These are phyloP conservation scores for Megalopta genalis DNA, from an alignment of 1,140 invertebrate species.

Conservation along the genomic window DNA sequence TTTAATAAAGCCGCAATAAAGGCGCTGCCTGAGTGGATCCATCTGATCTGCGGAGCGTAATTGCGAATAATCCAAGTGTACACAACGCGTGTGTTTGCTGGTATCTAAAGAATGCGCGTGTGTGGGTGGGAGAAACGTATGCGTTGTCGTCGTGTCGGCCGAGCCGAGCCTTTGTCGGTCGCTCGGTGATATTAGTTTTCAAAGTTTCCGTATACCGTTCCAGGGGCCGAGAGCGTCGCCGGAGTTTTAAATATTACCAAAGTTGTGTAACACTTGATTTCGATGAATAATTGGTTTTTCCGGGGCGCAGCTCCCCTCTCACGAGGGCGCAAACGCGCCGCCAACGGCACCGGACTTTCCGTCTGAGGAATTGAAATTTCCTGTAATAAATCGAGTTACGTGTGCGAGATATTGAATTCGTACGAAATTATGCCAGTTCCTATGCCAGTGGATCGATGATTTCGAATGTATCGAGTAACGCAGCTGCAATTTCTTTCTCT, in stretches of 20 bases:
- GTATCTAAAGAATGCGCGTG: slow-evolving; percentile 32
- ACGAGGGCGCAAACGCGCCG: not conserved
- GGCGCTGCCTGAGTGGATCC: slow-evolving; percentile 37
- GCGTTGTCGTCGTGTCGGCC: slow-evolving; percentile 21
- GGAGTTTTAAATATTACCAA: slow-evolving; percentile 47
- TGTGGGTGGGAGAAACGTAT: slow-evolving; percentile 25
- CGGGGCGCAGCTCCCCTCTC: too few species aligned
- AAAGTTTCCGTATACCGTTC: slow-evolving; percentile 41
- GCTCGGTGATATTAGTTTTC: slow-evolving; percentile 45
- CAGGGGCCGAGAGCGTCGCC: slow-evolving; percentile 4
- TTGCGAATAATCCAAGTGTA: slow-evolving; percentile 48
- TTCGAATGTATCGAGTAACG: too few species aligned
- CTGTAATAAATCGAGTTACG: not conserved
- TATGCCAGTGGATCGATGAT: too few species aligned
- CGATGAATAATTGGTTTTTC: slow-evolving; percentile 33
- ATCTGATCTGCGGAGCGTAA: slow-evolving; percentile 53
- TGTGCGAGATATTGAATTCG: too few species aligned
- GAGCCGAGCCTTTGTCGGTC: slow-evolving; percentile 35
- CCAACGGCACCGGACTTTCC: not conserved
- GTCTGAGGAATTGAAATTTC: not conserved
- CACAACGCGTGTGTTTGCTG: slow-evolving; percentile 48
- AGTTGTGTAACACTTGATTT: slow-evolving; percentile 39
- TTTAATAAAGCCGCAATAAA: slow-evolving; percentile 58
- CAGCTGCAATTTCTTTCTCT: too few species aligned
- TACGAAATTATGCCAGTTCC: too few species aligned